A percentile compares a stretch with the other conserved stretches of the same genome.
phyloP scores from a whole-genome alignment of 1,140 invertebrate genomes.

The Sminthurinus signatus region DNA sequence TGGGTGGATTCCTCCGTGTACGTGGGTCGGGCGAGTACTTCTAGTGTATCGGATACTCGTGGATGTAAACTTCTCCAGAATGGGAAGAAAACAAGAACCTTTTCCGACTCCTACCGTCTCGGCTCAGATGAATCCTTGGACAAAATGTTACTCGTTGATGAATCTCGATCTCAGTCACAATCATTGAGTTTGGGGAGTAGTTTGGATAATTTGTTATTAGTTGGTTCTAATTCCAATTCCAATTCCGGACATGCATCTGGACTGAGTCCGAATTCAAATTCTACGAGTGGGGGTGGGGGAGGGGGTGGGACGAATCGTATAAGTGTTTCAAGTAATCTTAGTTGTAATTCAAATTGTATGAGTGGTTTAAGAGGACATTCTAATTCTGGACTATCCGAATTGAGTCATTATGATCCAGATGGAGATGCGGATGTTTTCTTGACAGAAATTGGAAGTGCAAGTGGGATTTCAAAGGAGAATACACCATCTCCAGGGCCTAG shows the following conservation, averaged over 20 bases:
- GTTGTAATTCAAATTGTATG: constrained; percentile 3
- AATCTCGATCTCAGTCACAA: constrained; percentile 25
- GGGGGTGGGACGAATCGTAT: constrained; percentile 13
- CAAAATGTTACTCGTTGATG: constrained; percentile 19
- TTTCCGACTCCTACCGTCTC: constrained; percentile 34
- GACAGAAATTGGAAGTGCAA: constrained; percentile 11
- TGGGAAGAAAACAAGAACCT: constrained; percentile 23
- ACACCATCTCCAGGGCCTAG: background rate
- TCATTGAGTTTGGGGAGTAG: constrained; percentile 31
- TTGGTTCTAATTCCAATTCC: constrained; percentile 31
- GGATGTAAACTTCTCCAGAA: background rate
- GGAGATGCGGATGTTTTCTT: constrained; percentile 37
- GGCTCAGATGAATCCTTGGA: constrained; percentile 31
- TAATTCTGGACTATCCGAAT: no score
- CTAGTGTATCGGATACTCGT: background rate
- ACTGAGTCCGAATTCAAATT: constrained; percentile 35
- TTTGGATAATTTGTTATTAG: constrained; percentile 37
- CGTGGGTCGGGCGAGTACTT: constrained; percentile 17
- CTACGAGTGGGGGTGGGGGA: constrained; percentile 14
- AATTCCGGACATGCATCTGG: constrained; percentile 35
- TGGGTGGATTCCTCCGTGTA: constrained; percentile 25
- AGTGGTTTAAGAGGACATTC: constrained; percentile 5
- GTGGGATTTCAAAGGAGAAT: constrained; percentile 1
- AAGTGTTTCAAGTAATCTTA: constrained; percentile 17
- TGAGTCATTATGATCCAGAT: constrained; percentile 30